Base-by-base conservation (phyloP, 2,113 vertebrate genomes). In the Triplophysa rosa region DNA sequence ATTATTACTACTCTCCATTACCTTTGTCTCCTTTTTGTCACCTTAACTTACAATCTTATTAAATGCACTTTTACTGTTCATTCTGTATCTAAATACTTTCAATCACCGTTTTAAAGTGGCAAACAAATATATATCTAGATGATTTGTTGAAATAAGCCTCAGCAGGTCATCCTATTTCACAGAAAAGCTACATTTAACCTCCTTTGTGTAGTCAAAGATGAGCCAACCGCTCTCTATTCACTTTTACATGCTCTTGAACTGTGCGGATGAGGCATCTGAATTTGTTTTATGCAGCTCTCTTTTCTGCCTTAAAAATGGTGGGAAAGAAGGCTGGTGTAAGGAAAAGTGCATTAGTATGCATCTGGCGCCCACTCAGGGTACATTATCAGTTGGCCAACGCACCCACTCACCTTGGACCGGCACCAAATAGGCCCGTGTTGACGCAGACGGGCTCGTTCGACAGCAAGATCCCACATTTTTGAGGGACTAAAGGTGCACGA, bases 111-210 rank as follows among this genome's bases (percentile, higher is more conserved):
- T 16, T 40, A 78, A 26, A 24, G 19, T 59, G 8, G 67, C 21
- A 68, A 81, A 84, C 47, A 64, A 81, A 71, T 68, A 81, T 54
- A 80, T 47, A 70, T 76, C 70, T 66, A 24, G 75, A 66, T 79
- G 80, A 81, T 84, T 72, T 77, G 69, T 79, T 80, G 71, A 29
- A n/a, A n/a, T 9, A 1, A 21, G 65, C 64, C 66, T 49, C 49
- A 61, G 80, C 37, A 61, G 67, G 78, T 76, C 54, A 61, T 33
- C 78, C 40, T 69, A 72, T 71, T 65, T 56, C 67, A 73, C 67
- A 81, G 73, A 42, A 77, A 66, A 66, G 49, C 74, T 45, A 66
- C 45, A 80, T 84, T 81, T 84, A 84, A 84, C 83, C 73, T 77
- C 66, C 33, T 45, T 33, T 61, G 29, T 33, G 14, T 33, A 70